Evolutionary conservation across 2,113 vertebrate genomes (phyloP).

Genomic region (Notothenia rossii): DNA sequence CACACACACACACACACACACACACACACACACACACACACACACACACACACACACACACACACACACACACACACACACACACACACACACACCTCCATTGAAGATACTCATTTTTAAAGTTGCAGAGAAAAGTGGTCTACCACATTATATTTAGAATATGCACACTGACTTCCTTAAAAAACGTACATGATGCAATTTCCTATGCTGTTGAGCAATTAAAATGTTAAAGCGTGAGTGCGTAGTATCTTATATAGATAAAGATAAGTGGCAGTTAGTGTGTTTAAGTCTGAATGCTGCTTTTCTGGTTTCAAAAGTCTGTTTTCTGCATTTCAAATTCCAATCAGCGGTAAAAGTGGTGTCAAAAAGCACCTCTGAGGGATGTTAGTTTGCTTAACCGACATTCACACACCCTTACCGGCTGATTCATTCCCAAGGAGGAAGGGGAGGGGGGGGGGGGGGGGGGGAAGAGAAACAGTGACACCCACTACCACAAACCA

Average conservation of each 20-base stretch:
- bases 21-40: no score
- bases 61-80: neutral
- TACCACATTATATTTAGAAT: constrained; percentile 45
- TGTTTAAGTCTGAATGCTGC: neutral
- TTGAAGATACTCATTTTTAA: constrained; percentile 44
- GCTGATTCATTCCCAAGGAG: constrained; percentile 49
- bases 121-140: constrained; percentile 51
- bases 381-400: constrained; percentile 61
- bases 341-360: constrained; percentile 14
- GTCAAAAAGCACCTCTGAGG: constrained; percentile 31
- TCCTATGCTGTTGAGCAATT: constrained; percentile 53
- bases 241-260: neutral
- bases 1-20: no score
- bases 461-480: constrained; percentile 8
- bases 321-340: constrained; percentile 15
- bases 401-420: constrained; percentile 43
- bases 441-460: neutral
- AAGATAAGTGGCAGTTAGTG: neutral
- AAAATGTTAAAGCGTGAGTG: constrained; percentile 25
- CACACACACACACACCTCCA: constrained; percentile 16
- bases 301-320: neutral
- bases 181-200: constrained; percentile 51
- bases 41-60: no score
- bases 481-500: constrained; percentile 45
- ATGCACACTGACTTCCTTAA: constrained; percentile 26